Evolutionary conservation across 2,113 vertebrate genomes (phyloP), one percentile per base, ranked within the genome.

Genomic region (Chauna torquata): DNA sequence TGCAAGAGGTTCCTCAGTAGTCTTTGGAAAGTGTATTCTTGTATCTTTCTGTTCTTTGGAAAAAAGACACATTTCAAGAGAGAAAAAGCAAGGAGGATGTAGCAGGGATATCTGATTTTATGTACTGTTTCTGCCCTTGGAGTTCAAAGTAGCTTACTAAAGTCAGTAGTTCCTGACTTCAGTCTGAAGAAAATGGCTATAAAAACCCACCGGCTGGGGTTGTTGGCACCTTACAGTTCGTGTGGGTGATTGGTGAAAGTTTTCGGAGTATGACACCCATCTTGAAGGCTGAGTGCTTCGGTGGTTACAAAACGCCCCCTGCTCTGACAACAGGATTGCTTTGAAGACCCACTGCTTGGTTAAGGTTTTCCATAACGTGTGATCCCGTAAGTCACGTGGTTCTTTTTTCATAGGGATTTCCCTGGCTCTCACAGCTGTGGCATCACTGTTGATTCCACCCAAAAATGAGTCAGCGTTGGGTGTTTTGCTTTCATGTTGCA

Each of bases 191-290:
- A n/a, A 8, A 2, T 32, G 70, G 17, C 69, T 88, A 16, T 47
- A 36, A 70, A 57, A 88, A 83, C 28, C 3, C 30, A n/a, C 40
- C 0, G 0, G 9, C 10, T 59, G 7, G 52, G 28, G 71, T 50
- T 1, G 1, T 14, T 42, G 54, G 59, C 68, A 58, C 27, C 45
- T 6, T 23, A 8, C 4, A 0, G 0, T 30, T 38, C 0, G 1
- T 40, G 64, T 19, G 32, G 50, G 23, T 59, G 50, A 16, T 7
- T 47, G 20, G 25, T 68, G 18, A 9, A 86, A 28, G 44, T 70
- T 84, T 89, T 78, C 25, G 27, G 78, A 36, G 30, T 19, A 8
- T 34, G 32, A 34, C 28, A 62, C 27, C 27, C 11, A 19, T 45
- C 9, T 61, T 72, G 44, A 82, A 59, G 59, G 42, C 59, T 7